A percentile compares a stretch with the other conserved stretches of the same genome.
These are phyloP conservation scores for Heterodera carotae DNA, from an alignment of 1,140 invertebrate genomes.

Conservation along the genomic window DNA sequence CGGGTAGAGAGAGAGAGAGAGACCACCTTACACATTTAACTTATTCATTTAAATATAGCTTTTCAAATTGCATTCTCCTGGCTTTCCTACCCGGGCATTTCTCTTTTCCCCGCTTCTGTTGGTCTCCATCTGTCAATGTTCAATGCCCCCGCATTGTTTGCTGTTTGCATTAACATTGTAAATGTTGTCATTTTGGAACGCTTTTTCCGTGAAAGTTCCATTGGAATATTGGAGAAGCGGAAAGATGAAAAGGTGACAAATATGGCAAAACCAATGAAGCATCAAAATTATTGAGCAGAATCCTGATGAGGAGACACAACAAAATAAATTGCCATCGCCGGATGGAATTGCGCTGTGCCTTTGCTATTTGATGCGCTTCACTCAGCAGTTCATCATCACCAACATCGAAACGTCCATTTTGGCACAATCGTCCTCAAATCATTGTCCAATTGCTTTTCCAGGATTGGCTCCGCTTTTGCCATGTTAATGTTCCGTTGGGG, in stretches of 20 bases:
- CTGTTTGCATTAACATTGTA: constrained; percentile 31
- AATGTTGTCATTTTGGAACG: constrained; percentile 13
- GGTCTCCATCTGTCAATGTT: constrained; percentile 30
- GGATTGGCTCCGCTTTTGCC: constrained; percentile 42
- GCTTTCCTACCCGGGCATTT: constrained; percentile 26
- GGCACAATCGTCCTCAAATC: neutral
- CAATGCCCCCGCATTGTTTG: constrained; percentile 35
- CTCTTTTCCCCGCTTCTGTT: neutral
- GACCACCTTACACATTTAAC: too few species aligned
- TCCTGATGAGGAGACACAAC: neutral
- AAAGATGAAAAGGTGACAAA: neutral
- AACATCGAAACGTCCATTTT: constrained; percentile 39
- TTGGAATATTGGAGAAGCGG: constrained; percentile 19
- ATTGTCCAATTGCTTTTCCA: constrained; percentile 21
- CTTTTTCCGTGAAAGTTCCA: constrained; percentile 19
- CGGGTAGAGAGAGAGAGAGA: constrained; percentile 12
- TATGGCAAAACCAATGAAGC: neutral
- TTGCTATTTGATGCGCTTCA: constrained; percentile 41
- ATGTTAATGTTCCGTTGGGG: constrained; percentile 51
- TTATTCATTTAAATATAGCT: too few species aligned
- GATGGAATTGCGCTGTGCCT: constrained; percentile 31
- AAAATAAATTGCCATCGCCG: constrained; percentile 33
- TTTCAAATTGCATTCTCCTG: constrained; percentile 33
- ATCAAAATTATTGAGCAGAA: neutral
- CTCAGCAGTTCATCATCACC: constrained; percentile 48